phyloP scores from a whole-genome alignment of 2,888 invertebrate genomes.

The Cataglyphis rosenhaueri region DNA sequence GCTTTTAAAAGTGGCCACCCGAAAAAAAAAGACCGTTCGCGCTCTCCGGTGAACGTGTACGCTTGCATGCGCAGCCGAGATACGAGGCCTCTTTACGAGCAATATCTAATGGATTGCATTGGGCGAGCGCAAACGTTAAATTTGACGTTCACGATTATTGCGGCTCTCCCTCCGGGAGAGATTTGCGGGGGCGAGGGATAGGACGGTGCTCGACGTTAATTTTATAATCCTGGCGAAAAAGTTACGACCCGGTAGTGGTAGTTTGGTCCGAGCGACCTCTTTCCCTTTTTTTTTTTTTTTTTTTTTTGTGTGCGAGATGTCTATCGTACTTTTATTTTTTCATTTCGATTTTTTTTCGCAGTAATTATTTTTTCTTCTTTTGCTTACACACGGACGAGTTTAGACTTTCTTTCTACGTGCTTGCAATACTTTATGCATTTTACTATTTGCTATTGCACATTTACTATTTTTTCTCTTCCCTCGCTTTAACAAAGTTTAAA shows the following conservation, averaged over 20 bases:
- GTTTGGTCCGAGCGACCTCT: constrained; percentile 53
- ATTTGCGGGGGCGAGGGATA: constrained; percentile 25
- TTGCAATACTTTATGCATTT: constrained; percentile 33
- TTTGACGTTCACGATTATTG: constrained; percentile 85
- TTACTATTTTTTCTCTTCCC: background rate
- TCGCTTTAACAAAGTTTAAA: constrained; percentile 25
- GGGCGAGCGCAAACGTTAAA: constrained; percentile 83
- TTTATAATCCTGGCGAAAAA: constrained; percentile 83
- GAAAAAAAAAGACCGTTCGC: constrained; percentile 61
- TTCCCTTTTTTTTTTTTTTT: constrained; percentile 51
- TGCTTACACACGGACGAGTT: constrained; percentile 6
- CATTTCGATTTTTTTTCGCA: constrained; percentile 35
- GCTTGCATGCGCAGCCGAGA: constrained; percentile 77
- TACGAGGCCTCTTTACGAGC: constrained; percentile 84
- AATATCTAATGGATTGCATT: constrained; percentile 85
- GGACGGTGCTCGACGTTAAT: constrained; percentile 79
- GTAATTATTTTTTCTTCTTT: constrained; percentile 30
- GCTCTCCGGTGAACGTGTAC: constrained; percentile 46
- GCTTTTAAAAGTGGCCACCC: constrained; percentile 64
- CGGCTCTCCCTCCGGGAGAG: constrained; percentile 70
- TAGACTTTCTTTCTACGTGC: constrained; percentile 19
- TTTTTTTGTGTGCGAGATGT: constrained; percentile 41
- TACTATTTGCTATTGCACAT: background rate
- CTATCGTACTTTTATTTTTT: constrained; percentile 20
- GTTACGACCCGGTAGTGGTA: constrained; percentile 76